Evolutionary conservation across 1,140 invertebrate genomes (phyloP), one percentile per base, ranked within the genome.

Genomic region (Neoseiulus cucumeris): DNA sequence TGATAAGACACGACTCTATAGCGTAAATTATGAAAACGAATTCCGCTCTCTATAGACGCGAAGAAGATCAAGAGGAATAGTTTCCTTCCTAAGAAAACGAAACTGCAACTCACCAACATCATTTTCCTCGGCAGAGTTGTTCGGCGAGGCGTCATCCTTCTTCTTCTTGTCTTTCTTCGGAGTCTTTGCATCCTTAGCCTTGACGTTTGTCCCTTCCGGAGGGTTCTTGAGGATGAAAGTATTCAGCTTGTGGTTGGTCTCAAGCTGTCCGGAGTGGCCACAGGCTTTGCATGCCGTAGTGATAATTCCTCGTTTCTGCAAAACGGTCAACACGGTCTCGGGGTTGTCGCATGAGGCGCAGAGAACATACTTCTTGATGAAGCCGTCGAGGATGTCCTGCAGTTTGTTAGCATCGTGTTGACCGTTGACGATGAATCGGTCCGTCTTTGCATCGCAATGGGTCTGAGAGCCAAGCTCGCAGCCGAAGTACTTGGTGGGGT

Each of bases 401-500:
- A 99, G 80, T 76, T 97, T 98, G 68, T 81, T 80, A 22, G 94
- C 91, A 76, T 99, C 94, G 76, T 99, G 96, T 64, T 92, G 91
- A 41, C 96, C 96, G 78, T 99, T 99, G 9, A 99, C 94, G 74
- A 99, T 98, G 78, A 91, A 99, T 69, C 96, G 87, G 74, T 99
- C 96, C 76, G 98, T 96, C 80, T 98, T 98, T 74, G 87, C 85
- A 79, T 98, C 94, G 77, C 97, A 94, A 75, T 94, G 89, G 0
- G 94, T 98, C 76, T 99, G 95, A 30, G 96, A 95, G 51, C 96
- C 96, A 69, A 99, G 80, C 79, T 99, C 95, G 79, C 93, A 98
- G 64, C 96, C 96, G 81, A 99, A 99, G 77, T 91, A 99, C 78
- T 99, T 99, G 42, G 94, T 98, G n/a, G 94, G 91, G 80, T 98